Evolutionary conservation across 2,888 invertebrate genomes (phyloP).

Genomic region (Thysanoteuthis rhombus): DNA sequence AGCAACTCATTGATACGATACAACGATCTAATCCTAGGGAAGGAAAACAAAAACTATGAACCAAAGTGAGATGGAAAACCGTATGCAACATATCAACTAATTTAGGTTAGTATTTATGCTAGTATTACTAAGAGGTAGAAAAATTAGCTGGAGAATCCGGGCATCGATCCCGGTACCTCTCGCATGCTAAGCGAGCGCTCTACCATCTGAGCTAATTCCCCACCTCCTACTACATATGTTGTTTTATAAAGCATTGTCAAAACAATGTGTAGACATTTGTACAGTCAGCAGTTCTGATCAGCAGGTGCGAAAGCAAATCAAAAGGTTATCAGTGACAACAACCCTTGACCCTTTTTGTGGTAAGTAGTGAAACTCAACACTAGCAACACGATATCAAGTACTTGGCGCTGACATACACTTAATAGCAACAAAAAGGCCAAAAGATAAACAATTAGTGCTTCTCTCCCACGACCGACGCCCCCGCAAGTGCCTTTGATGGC

Average conservation of each 20-base stretch:
- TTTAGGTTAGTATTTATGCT: too few species aligned
- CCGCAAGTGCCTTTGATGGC: not conserved
- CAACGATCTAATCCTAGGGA: too few species aligned
- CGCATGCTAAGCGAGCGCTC: not conserved
- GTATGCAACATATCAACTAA: too few species aligned
- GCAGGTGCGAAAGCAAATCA: not conserved
- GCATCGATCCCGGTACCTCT: conserved; percentile 12
- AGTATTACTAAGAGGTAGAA: too few species aligned
- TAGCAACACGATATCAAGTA: not conserved
- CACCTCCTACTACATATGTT: accelerated
- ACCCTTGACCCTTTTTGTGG: not conserved
- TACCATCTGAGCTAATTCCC: conserved; percentile 12
- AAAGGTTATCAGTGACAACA: not conserved
- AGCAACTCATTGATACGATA: too few species aligned
- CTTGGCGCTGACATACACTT: not conserved
- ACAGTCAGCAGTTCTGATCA: not conserved
- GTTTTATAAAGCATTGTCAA: too few species aligned
- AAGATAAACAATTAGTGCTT: not conserved
- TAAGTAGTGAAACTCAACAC: not conserved
- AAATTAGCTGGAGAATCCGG: not conserved
- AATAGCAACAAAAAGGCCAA: not conserved
- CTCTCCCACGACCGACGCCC: not conserved
- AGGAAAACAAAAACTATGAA: too few species aligned
- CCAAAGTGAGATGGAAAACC: too few species aligned
- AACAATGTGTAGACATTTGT: too few species aligned